These are phyloP conservation scores for Eumeta japonica DNA, from an alignment of 1,140 invertebrate species.

Conservation along the genomic window DNA sequence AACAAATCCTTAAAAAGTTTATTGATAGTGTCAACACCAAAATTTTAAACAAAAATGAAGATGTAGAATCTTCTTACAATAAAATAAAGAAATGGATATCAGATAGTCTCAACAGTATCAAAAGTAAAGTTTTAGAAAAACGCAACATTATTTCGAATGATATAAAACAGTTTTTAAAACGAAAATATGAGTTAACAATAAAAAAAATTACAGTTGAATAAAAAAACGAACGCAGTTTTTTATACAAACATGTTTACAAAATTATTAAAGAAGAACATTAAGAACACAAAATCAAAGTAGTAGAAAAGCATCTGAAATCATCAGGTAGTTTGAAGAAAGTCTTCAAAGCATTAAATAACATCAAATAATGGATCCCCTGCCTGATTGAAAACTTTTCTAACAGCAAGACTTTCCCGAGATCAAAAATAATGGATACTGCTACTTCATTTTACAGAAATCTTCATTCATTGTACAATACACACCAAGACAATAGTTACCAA, in stretches of 20 bases:
- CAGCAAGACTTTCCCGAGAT: too few species aligned
- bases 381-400: too few species aligned
- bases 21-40: too few species aligned
- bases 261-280: slow-evolving; percentile 2
- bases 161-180: not conserved
- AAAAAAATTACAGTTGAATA: not conserved
- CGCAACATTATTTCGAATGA: not conserved
- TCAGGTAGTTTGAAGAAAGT: too few species aligned
- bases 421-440: too few species aligned
- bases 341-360: not conserved
- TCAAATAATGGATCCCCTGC: not conserved
- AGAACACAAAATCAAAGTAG: too few species aligned
- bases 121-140: not conserved
- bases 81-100: not conserved
- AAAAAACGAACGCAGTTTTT: slow-evolving; percentile 1
- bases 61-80: slow-evolving; percentile 1
- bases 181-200: not conserved
- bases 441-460: too few species aligned
- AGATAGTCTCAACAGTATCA: not conserved
- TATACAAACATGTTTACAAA: too few species aligned
- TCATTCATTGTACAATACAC: too few species aligned
- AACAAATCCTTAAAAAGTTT: too few species aligned
- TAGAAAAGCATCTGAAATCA: too few species aligned
- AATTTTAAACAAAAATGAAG: not conserved
- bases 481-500: too few species aligned